Evolutionary conservation across 2,888 invertebrate genomes (phyloP), one percentile per base, ranked within the genome.

Genomic region (Brachyopa scutellaris): DNA sequence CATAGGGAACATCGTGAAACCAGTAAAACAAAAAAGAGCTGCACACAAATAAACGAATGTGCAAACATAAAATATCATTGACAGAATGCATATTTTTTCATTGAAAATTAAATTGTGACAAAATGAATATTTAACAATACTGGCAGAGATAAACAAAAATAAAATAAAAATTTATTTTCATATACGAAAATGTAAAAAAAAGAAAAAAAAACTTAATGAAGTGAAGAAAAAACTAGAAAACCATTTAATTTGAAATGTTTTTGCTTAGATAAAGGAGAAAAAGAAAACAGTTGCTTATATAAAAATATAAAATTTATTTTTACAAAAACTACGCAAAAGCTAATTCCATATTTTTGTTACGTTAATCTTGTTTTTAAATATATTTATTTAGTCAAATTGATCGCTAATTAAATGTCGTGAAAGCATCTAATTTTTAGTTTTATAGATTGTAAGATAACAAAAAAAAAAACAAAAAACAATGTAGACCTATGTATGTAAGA

Each of bases 321-420:
- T 84, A 84, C 84, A 80, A 79, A 26, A 83, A 64, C 66, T 80
- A 79, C 47, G 79, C 79, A 79, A 40, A 79, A 76, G 70, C 70
- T 76, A 31, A 69, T 80, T 84, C 66, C 70, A 80, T 84, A 79
- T 84, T 80, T 80, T 84, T 79, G 79, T 84, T 84, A 79, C 67
- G 38, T 70, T 80, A 61, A 79, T 79, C 80, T 72, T 80, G 61
- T 74, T n/a, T n/a, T n/a, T 61, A 53, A 51, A 62, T 59, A 79
- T 67, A 83, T 78, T 78, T 78, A 83, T 78, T 79, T 84, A 79
- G 78, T 79, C 69, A 74, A 79, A 79, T 84, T 84, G 78, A 79
- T 64, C 64, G 79, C 79, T 84, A 79, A 79, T 74, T 74, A 38
- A 84, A 53, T 84, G 72, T 84, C 69, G 77, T 84, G 69, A 76